These are phyloP conservation scores for Papilio gigon DNA, from an alignment of 2,888 invertebrate genomes.

Conservation along the genomic window DNA sequence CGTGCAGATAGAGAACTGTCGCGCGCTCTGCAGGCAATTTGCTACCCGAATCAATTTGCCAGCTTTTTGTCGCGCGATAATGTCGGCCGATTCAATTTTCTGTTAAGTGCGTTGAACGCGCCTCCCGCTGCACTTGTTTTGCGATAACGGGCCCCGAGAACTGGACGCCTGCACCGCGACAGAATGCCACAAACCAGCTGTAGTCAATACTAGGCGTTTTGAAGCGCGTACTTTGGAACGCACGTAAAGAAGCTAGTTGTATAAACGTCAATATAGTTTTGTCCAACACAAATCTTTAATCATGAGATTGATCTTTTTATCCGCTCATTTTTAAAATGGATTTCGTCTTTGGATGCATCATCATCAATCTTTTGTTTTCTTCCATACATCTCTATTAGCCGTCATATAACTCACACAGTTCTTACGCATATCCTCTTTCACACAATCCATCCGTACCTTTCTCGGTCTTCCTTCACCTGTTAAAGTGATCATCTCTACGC, in stretches of 20 bases:
- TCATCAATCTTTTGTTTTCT: no score
- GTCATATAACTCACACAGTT: no score
- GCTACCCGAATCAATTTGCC: slow-evolving; percentile 79
- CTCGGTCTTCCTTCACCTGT: no score
- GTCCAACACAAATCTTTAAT: no score
- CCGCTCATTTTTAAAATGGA: background rate
- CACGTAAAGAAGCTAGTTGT: background rate
- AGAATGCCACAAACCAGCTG: slow-evolving; percentile 3
- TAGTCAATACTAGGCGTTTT: background rate
- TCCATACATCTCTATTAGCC: no score
- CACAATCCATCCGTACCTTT: no score
- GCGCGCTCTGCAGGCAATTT: slow-evolving; percentile 63
- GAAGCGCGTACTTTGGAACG: background rate
- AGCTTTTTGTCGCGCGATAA: slow-evolving; percentile 71
- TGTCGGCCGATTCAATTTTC: slow-evolving; percentile 73
- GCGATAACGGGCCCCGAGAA: slow-evolving; percentile 45
- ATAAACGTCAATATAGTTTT: no score
- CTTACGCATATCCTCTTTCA: no score
- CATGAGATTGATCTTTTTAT: slow-evolving; percentile 9
- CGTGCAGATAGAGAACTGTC: slow-evolving; percentile 42
- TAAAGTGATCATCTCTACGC: no score
- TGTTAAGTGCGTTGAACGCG: slow-evolving; percentile 48
- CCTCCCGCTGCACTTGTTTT: slow-evolving; percentile 46
- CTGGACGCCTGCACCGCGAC: slow-evolving; percentile 35
- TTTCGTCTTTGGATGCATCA: background rate